Conservation (phyloP, 2,797 vertebrate species). For the Leucoraja ocellata region DNA sequence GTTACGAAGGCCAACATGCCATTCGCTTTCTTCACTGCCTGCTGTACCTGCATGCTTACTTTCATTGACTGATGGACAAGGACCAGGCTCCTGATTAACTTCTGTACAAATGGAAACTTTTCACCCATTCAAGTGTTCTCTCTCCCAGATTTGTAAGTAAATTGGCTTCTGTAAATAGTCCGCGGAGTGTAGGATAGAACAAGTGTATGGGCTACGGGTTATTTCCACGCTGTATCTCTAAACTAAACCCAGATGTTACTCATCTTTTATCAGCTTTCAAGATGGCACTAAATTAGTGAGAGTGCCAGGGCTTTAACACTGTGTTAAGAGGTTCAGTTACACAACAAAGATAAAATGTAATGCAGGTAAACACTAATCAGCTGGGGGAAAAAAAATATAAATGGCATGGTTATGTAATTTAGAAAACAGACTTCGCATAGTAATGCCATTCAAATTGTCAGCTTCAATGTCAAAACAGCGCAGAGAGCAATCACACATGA, state of each 20-base stretch:
- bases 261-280: neutral
- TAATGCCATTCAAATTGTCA: neutral
- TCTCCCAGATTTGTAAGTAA: neutral
- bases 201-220: no score
- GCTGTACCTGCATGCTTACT: no score
- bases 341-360: neutral
- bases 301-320: neutral
- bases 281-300: neutral
- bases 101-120: neutral
- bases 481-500: neutral
- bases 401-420: neutral
- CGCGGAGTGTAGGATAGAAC: no score
- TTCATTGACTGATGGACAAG: no score
- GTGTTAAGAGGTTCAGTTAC: neutral
- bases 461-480: neutral
- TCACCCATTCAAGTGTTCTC: neutral
- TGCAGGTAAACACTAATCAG: neutral
- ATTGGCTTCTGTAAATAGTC: no score
- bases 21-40: no score
- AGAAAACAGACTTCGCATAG: neutral
- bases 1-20: no score
- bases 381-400: neutral
- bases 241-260: neutral
- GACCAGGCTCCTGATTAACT: neutral
- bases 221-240: no score